A percentile compares a stretch with the other conserved stretches of the same genome.
phyloP scores from a whole-genome alignment of 2,113 vertebrate species.

The Ardeotis arabs region DNA sequence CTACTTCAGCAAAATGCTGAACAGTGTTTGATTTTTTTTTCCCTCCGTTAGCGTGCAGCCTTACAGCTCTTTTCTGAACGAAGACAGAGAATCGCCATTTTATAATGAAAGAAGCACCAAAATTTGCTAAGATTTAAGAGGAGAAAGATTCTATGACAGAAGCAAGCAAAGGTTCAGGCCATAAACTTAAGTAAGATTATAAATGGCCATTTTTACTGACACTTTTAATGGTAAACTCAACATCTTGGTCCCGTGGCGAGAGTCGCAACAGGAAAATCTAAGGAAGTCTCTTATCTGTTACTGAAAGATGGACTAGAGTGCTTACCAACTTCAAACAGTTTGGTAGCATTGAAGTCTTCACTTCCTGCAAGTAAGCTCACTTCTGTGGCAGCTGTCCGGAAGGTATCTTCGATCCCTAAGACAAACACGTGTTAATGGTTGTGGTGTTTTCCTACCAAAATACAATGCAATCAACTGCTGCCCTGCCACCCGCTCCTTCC shows the following conservation, averaged over 20 bases:
- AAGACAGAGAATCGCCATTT: background rate
- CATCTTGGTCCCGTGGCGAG: background rate
- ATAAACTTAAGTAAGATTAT: background rate
- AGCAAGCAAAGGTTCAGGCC: background rate
- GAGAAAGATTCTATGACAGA: background rate
- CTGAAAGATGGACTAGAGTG: background rate
- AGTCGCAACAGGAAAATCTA: background rate
- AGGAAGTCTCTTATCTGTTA: background rate
- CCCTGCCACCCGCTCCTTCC: background rate
- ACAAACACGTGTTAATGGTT: slow-evolving; percentile 33
- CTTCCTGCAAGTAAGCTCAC: slow-evolving; percentile 93
- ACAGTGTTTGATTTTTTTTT: background rate
- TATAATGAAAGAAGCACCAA: background rate
- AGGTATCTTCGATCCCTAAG: slow-evolving; percentile 94
- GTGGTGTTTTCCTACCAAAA: background rate
- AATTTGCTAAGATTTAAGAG: background rate
- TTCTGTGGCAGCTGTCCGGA: slow-evolving; percentile 94
- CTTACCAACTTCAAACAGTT: slow-evolving; percentile 97
- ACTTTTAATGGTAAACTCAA: background rate
- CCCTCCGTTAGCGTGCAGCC: background rate
- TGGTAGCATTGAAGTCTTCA: slow-evolving; percentile 95
- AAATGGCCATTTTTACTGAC: background rate
- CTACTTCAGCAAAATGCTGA: background rate
- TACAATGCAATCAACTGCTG: background rate
- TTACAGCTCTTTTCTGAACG: background rate